phyloP scores from a whole-genome alignment of 2,113 vertebrate species.

The Sebastes schlegelii region DNA sequence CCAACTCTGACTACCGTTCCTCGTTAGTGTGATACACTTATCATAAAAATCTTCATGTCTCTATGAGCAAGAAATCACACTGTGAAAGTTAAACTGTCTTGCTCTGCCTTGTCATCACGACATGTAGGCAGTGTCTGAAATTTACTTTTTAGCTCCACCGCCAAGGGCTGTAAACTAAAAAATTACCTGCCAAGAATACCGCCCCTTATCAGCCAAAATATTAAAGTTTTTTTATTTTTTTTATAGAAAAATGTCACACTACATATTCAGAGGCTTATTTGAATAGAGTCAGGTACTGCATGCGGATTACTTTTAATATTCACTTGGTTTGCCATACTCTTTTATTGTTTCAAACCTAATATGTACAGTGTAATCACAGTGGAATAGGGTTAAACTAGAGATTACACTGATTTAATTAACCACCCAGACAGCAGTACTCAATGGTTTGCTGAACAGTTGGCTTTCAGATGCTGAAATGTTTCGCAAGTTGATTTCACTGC shows the following conservation, averaged over 20 bases:
- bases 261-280: slow-evolving; percentile 10
- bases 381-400: neutral
- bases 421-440: slow-evolving; percentile 15
- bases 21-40: slow-evolving; percentile 46
- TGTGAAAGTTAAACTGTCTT: slow-evolving; percentile 54
- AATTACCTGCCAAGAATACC: slow-evolving; percentile 67
- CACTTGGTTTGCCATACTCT: neutral
- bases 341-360: slow-evolving; percentile 25
- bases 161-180: slow-evolving; percentile 57
- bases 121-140: slow-evolving; percentile 60
- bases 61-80: slow-evolving; percentile 24
- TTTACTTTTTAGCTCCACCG: slow-evolving; percentile 58
- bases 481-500: slow-evolving; percentile 38
- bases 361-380: neutral
- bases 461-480: slow-evolving; percentile 44
- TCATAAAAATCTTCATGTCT: slow-evolving; percentile 59
- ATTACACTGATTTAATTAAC: slow-evolving; percentile 44
- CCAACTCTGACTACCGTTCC: slow-evolving; percentile 40
- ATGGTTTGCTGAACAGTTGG: slow-evolving; percentile 39
- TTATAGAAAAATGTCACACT: slow-evolving; percentile 30
- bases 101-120: slow-evolving; percentile 48
- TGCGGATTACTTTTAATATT: slow-evolving; percentile 28
- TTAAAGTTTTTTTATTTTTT: slow-evolving; percentile 16
- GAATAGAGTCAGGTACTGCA: neutral
- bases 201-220: slow-evolving; percentile 62